A percentile compares a stretch with the other conserved stretches of the same genome.
Evolutionary conservation across 2,113 vertebrate species (phyloP).

Genomic region (Cochlearius cochlearius): DNA sequence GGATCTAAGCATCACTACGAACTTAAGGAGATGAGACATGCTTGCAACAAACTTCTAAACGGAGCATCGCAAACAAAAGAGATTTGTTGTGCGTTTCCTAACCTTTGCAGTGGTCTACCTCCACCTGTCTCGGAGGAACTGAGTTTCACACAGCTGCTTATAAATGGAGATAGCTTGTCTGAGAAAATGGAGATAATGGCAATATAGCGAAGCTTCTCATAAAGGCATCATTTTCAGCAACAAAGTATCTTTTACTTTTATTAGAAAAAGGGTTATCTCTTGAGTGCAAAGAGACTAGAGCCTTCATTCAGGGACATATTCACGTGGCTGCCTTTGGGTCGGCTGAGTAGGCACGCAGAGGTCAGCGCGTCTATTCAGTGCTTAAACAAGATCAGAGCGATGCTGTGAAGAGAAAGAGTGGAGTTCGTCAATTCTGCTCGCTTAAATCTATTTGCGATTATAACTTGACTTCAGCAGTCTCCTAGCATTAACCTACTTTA

Average conservation of each 20-base stretch:
- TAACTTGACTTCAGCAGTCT: background rate
- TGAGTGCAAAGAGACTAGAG: background rate
- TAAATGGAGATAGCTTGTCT: background rate
- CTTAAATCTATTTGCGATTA: background rate
- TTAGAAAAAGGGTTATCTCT: background rate
- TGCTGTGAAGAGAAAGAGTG: background rate
- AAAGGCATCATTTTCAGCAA: background rate
- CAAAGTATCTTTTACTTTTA: background rate
- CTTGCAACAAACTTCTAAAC: background rate
- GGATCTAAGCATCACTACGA: accelerated
- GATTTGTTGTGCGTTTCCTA: accelerated
- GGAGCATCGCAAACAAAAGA: background rate
- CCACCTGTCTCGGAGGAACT: background rate
- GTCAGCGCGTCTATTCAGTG: background rate
- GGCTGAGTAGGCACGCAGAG: background rate
- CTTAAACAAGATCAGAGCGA: background rate
- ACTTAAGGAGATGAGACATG: background rate
- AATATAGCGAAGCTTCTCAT: background rate
- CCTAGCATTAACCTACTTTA: background rate
- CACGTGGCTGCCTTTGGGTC: background rate
- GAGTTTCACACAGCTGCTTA: background rate
- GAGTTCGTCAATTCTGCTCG: background rate
- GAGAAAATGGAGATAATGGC: background rate
- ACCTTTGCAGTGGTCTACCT: background rate
- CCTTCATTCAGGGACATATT: background rate